Evolutionary conservation across 30 jellyfish, hydroid and myxozoan species (phyloP).

Genomic region (Mastigias papua): DNA sequence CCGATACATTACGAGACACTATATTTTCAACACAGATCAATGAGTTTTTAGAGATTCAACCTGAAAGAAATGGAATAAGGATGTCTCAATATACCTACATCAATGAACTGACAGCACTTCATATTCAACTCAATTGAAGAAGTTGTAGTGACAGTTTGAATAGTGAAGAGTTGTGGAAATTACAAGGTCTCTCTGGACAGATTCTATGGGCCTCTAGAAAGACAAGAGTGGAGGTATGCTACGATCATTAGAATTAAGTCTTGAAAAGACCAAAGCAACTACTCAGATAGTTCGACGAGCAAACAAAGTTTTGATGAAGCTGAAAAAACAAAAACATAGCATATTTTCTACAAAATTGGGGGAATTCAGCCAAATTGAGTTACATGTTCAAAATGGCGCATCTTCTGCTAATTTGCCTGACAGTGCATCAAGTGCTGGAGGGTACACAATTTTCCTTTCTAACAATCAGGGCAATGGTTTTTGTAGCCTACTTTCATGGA

Average conservation of each 20-base stretch:
- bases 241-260: background rate
- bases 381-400: background rate
- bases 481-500: background rate
- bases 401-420: background rate
- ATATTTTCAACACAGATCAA: too few species aligned
- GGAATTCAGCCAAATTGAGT: background rate
- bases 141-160: background rate
- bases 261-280: background rate
- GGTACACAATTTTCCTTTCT: background rate
- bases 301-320: background rate
- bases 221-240: background rate
- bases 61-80: background rate
- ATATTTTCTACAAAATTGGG: background rate
- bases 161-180: background rate
- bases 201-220: background rate
- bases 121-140: background rate
- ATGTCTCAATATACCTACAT: background rate
- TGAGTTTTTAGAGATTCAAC: background rate
- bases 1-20: too few species aligned
- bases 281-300: background rate
- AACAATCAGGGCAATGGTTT: background rate
- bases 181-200: background rate
- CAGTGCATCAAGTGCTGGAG: background rate
- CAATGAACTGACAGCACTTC: background rate
- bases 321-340: background rate